Conservation (phyloP, 2,888 invertebrate genomes). For the Dryobota labecula region DNA sequence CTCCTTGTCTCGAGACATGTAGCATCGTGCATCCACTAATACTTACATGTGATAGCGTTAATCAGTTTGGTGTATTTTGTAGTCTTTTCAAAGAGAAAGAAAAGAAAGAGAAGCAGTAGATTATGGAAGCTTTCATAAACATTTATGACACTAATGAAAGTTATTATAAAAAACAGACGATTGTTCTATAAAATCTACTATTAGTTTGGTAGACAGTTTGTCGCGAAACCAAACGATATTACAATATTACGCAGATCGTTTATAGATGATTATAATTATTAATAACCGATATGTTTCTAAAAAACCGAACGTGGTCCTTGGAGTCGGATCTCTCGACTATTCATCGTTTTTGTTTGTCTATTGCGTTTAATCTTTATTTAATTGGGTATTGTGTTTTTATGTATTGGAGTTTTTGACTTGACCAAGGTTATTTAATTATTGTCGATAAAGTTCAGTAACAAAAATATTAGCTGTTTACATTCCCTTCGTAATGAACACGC, state of each 20-base stretch:
- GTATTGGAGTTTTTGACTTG: slow-evolving; percentile 59
- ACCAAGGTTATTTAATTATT: slow-evolving; percentile 66
- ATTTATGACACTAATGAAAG: background rate
- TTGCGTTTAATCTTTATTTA: slow-evolving; percentile 68
- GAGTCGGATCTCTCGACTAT: slow-evolving; percentile 40
- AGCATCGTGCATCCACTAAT: background rate
- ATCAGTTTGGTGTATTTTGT: background rate
- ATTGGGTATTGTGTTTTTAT: slow-evolving; percentile 71
- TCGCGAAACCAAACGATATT: background rate
- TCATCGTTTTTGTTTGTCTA: slow-evolving; percentile 54
- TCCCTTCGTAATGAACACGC: slow-evolving; percentile 60
- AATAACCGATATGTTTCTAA: slow-evolving; percentile 45
- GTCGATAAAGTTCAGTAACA: slow-evolving; percentile 60
- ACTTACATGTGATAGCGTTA: background rate
- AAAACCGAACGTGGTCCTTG: slow-evolving; percentile 40
- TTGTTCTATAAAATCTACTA: background rate
- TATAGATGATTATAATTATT: slow-evolving; percentile 14
- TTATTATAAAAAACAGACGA: background rate
- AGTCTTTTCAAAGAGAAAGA: background rate
- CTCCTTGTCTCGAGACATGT: too few relatives aligned
- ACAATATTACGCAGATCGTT: background rate
- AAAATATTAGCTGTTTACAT: slow-evolving; percentile 60
- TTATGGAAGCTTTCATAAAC: background rate
- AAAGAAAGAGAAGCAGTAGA: too few relatives aligned
- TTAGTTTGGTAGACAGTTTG: background rate